Conservation (phyloP, 1,140 invertebrate species). For the Pteromalus puparum region DNA sequence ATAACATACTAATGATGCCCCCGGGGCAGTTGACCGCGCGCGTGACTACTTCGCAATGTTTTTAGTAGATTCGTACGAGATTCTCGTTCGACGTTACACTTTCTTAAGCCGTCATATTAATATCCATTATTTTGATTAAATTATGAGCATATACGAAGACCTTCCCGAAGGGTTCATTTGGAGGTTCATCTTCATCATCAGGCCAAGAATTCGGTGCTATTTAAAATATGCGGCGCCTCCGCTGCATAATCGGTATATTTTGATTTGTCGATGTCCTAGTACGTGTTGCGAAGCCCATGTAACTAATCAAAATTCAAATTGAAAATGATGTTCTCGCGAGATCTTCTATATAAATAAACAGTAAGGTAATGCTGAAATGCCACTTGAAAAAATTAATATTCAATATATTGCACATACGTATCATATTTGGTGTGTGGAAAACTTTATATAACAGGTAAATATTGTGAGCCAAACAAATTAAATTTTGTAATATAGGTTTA, state of each 20-base stretch:
- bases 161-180: background rate
- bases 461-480: conserved; percentile 13
- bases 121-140: background rate
- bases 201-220: background rate
- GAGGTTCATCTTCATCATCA: conserved; percentile 17
- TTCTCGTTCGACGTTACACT: background rate
- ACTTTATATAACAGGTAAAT: conserved; percentile 21
- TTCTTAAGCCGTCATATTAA: conserved; percentile 2
- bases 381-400: conserved; percentile 28
- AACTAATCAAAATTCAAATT: conserved; percentile 1
- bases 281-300: too few species aligned
- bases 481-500: background rate
- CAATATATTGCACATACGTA: background rate
- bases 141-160: background rate
- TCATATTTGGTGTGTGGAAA: conserved; percentile 20
- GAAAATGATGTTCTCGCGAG: background rate
- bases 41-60: background rate
- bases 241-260: conserved; percentile 13
- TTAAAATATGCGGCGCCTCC: background rate
- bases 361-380: background rate
- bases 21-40: background rate
- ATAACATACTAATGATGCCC: conserved; percentile 17
- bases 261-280: background rate
- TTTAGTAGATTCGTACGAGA: background rate
- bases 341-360: conserved; percentile 16